phyloP scores from a whole-genome alignment of 2,888 invertebrate species.

The Neoitamus cyanurus region DNA sequence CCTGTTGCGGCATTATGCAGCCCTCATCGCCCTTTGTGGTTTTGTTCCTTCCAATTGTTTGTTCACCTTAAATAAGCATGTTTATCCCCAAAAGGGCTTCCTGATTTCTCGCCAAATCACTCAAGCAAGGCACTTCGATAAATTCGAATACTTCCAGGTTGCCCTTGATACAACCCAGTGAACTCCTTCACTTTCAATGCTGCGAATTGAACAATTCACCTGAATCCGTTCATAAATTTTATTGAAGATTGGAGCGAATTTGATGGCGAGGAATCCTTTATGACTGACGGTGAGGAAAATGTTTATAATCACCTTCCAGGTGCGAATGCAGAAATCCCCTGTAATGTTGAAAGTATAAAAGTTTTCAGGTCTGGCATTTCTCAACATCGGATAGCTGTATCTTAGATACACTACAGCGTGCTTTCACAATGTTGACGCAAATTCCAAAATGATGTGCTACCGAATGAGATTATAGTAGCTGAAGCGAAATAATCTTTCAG shows the following conservation, averaged over 20 bases:
- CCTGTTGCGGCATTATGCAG: not conserved
- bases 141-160: not conserved
- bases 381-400: not conserved
- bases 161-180: not conserved
- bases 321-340: not conserved
- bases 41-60: not conserved
- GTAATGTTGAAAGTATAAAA: not conserved
- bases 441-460: not conserved
- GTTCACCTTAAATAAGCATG: not conserved
- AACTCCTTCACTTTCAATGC: not conserved
- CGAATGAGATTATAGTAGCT: not conserved
- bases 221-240: conserved; percentile 15
- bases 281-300: not conserved
- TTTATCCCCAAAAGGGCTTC: not conserved
- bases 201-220: not conserved
- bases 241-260: conserved; percentile 3
- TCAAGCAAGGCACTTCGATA: not conserved
- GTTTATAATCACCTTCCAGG: not conserved
- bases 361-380: not conserved
- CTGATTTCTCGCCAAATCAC: not conserved
- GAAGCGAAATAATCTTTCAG: not conserved
- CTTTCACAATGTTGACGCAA: not conserved
- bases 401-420: not conserved
- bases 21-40: not conserved
- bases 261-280: not conserved